Base-by-base conservation (phyloP, 2,797 vertebrate genomes). In the Antennarius maculatus region DNA sequence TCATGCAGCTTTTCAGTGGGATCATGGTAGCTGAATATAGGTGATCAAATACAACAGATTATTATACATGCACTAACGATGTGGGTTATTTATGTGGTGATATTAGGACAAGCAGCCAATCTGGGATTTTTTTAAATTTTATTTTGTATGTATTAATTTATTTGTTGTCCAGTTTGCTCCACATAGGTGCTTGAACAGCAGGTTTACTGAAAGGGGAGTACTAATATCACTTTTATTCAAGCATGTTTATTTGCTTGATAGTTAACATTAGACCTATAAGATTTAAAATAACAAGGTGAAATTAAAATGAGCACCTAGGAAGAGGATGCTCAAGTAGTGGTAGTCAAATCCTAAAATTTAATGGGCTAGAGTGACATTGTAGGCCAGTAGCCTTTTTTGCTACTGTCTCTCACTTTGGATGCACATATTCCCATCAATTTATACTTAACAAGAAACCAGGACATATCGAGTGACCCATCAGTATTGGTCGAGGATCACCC, bases 381-480 rank as follows among this genome's bases (percentile, higher is more conserved):
- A 1, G 34, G 42, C 23, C 49, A 31, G 15, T 14, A 0, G 2
- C 27, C 12, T n/a, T 69, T 7, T 59, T 59, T 57, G 12, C 8
- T n/a, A 31, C 23, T 48, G 6, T 5, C 1, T 3, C 14, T 43
- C 48, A 41, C 5, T 65, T 45, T 53, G 9, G 12, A 23, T 64
- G n/a, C 37, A 58, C 16, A 52, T 48, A 62, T 65, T 8, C 4
- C 14, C 11, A 45, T 27, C 11, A 55, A 18, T 51, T 45, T 58
- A 16, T 49, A 15, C 18, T 45, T 3, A 64, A 62, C 9, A 63
- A 63, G 57, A 50, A 70, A 66, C 8, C n/a, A 31, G 28, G 12
- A 46, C 16, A 46, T 9, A 16, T 64, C 55, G 54, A 84, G 51
- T 80, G 58, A 74, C 63, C 74, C 52, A 45, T 72, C 61, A 67